A percentile compares a stretch with the other conserved stretches of the same genome.
phyloP scores from a whole-genome alignment of 1,140 invertebrate genomes.

The Euura lappo region DNA sequence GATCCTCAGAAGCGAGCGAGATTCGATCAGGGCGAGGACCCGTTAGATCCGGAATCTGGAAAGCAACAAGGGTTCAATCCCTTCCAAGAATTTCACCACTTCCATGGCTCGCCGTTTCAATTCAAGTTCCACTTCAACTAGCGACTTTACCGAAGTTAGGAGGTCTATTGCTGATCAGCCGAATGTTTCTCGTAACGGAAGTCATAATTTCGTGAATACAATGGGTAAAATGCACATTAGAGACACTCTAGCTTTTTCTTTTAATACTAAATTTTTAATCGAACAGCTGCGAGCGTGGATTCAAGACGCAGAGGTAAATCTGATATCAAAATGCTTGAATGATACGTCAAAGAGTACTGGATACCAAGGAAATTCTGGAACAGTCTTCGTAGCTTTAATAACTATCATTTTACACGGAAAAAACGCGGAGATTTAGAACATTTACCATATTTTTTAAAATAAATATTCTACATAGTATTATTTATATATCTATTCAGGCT shows the following conservation, averaged over 20 bases:
- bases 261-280: neutral
- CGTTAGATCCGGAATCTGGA: slow-evolving; percentile 91
- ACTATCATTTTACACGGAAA: too few relatives aligned
- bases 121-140: slow-evolving; percentile 97
- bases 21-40: slow-evolving; percentile 96
- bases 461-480: too few relatives aligned
- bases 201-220: neutral
- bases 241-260: neutral
- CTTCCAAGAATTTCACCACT: slow-evolving; percentile 83
- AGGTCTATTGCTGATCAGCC: neutral
- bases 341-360: neutral
- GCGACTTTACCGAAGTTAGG: slow-evolving; percentile 22
- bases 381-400: neutral
- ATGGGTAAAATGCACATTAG: neutral
- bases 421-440: too few relatives aligned
- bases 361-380: neutral
- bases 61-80: slow-evolving; percentile 78
- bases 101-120: slow-evolving; percentile 88
- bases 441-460: too few relatives aligned
- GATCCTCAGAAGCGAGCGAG: slow-evolving; percentile 89
- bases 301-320: neutral
- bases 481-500: too few relatives aligned
- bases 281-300: neutral
- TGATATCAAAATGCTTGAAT: neutral
- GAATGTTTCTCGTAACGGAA: neutral